Conservation (phyloP, 2,797 vertebrate genomes). For the Falco cherrug region DNA sequence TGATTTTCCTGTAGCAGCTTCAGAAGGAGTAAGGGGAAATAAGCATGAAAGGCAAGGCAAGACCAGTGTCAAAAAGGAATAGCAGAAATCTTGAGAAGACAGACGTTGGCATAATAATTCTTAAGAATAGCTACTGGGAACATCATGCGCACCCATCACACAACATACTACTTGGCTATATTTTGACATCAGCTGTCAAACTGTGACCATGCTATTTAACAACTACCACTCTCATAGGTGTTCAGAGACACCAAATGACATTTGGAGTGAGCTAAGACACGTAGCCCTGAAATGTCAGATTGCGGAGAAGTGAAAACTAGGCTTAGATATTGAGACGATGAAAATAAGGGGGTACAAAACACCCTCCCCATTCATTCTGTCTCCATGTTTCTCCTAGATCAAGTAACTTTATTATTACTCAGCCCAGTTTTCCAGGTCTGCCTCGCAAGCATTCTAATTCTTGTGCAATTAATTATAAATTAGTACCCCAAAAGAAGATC, state of each 20-base stretch:
- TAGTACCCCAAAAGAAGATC: neutral
- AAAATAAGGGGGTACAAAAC: neutral
- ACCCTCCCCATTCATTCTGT: neutral
- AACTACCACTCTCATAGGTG: neutral
- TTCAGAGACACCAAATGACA: neutral
- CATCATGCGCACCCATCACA: neutral
- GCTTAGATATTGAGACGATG: neutral
- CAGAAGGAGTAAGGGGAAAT: neutral
- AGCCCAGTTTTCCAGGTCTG: neutral
- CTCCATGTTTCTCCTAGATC: neutral
- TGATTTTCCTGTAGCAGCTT: neutral
- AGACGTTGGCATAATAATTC: neutral
- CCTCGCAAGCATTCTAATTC: neutral
- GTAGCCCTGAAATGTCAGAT: neutral
- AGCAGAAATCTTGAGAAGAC: neutral
- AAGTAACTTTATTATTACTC: neutral
- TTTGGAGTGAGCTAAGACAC: neutral
- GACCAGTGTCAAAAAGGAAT: neutral
- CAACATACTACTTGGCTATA: neutral
- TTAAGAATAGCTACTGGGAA: neutral
- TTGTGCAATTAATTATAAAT: neutral
- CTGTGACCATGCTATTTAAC: constrained; percentile 28
- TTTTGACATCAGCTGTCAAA: constrained; percentile 53
- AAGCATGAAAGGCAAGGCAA: neutral
- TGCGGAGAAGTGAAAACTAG: neutral